A percentile compares a stretch with the other conserved stretches of the same genome.
phyloP scores from a whole-genome alignment of 1,140 invertebrate genomes.

The Drosophila santomea region DNA sequence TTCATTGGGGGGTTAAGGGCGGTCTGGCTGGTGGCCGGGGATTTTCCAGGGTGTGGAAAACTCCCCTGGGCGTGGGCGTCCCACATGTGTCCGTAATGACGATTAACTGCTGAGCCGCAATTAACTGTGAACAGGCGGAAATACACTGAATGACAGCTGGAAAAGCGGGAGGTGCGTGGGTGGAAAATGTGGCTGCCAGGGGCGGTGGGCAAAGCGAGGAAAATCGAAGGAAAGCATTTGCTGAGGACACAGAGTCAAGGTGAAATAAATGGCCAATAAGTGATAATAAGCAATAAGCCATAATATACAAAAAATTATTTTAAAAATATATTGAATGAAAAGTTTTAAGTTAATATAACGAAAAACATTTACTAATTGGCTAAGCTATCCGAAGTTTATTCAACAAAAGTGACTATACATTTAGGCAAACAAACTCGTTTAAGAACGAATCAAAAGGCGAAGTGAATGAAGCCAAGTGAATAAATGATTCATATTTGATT shows the following conservation, averaged over 20 bases:
- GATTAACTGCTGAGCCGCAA: conserved; percentile 81
- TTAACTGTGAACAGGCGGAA: conserved; percentile 81
- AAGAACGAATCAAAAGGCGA: conserved; percentile 12
- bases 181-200: neutral
- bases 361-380: neutral
- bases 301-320: neutral
- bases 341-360: neutral
- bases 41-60: neutral
- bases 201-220: neutral
- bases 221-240: conserved; percentile 1
- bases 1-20: conserved; percentile 5
- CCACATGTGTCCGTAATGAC: conserved; percentile 70
- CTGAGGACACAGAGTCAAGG: conserved; percentile 13
- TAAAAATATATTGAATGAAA: neutral
- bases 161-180: conserved; percentile 18
- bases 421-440: too few species aligned
- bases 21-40: conserved; percentile 6
- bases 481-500: conserved; percentile 51
- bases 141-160: conserved; percentile 63
- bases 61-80: conserved; percentile 4
- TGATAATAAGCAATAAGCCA: too few species aligned
- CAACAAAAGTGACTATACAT: neutral
- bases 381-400: neutral
- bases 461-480: conserved; percentile 10
- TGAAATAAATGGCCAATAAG: conserved; percentile 2